Conservation (phyloP, 2,797 vertebrate species). For the Phrynocephalus forsythii region DNA sequence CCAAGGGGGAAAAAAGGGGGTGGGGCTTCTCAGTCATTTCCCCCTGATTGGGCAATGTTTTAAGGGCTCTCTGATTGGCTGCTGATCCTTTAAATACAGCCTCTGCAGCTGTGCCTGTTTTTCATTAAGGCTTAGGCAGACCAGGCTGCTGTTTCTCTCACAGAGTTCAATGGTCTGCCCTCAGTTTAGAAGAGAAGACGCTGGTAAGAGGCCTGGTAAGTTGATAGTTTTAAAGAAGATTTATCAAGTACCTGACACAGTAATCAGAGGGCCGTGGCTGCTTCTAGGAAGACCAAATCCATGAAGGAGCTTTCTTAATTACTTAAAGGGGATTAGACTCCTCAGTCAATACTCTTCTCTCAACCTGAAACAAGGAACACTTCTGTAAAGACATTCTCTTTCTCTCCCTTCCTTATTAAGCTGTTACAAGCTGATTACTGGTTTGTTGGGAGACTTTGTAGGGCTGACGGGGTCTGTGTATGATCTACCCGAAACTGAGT, state of each 20-base stretch:
- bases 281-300: neutral
- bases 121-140: neutral
- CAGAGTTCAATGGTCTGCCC: neutral
- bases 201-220: neutral
- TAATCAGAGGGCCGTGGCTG: neutral
- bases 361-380: conserved; percentile 33
- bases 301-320: conserved; percentile 58
- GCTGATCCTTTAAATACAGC: neutral
- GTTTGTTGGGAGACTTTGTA: neutral
- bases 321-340: conserved; percentile 29
- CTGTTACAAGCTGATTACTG: neutral
- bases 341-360: conserved; percentile 30
- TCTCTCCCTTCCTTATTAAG: conserved; percentile 3
- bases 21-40: neutral
- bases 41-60: neutral
- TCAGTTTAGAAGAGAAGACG: neutral
- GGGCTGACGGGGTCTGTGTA: neutral
- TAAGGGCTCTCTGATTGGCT: neutral
- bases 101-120: too few relatives aligned
- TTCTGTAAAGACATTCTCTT: conserved; percentile 26
- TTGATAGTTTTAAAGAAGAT: neutral
- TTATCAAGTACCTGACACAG: neutral
- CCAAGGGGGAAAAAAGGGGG: neutral
- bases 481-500: neutral
- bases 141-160: neutral